Evolutionary conservation across 2,888 invertebrate species (phyloP), one percentile per base, ranked within the genome.

Genomic region (Ametastegia equiseti): DNA sequence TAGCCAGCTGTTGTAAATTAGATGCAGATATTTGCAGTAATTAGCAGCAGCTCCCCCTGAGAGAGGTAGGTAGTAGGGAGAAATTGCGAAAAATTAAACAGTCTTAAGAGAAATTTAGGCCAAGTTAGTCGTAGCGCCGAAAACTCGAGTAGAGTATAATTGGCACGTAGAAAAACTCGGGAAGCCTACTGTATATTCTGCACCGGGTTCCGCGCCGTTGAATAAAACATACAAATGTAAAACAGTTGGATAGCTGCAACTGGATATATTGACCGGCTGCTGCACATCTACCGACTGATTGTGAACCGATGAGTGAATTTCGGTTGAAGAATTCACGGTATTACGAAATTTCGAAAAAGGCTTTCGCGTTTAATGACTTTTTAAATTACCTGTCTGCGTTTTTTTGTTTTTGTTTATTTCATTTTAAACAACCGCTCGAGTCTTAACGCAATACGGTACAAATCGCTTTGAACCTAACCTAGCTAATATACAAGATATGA

Each of bases 181-280:
- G 75, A 54, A 75, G 23, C 50, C 33, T 13, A 30, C 50, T 75
- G 75, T 54, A 67, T 19, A 6, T 5, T 9, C 36, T 3, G n/a
- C n/a, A 30, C 27, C 30, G 19, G 33, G 75, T 36, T 36, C 47
- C n/a, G 42, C 73, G 33, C 60, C 60, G 60, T 50, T 75, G 80
- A 73, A 75, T 80, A 73, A 80, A 80, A 80, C 80, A 75, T 80
- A n/a, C n/a, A 23, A 60, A 69, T 54, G 80, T 33, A 71, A 80
- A 80, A 33, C 75, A 30, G 33, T 75, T 30, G 30, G 71, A 47
- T 75, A 27, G 73, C 15, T 75, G 54, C 33, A 36, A 36, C 15
- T 11, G 54, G 75, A 54, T n/a, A n/a, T n/a, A n/a, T 75, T 50
- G 75, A 75, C 75, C 75, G 47, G 27, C 42, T 13, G 54, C n/a